Evolutionary conservation across 2,797 vertebrate species (phyloP), one percentile per base, ranked within the genome.

Genomic region (Hipposideros larvatus): DNA sequence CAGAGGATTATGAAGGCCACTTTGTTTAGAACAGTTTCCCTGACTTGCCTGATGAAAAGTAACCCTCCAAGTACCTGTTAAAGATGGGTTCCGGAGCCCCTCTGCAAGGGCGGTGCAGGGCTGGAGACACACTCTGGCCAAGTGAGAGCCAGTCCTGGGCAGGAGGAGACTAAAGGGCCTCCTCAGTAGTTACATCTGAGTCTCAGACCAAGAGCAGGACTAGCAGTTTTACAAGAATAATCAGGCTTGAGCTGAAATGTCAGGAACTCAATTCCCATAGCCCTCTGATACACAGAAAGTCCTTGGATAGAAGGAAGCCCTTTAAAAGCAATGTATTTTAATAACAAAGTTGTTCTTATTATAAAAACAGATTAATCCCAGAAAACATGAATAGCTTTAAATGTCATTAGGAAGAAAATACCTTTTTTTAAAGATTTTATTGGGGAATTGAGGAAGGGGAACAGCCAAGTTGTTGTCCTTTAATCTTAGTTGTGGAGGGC

Each of bases 281-380:
- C 19, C 24, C 43, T 59, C 7, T 28, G 43, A 55, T 14, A 28
- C 14, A n/a, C 4, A 41, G 10, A 3, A 41, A 77, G 28, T 65
- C 31, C 68, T 37, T 24, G 61, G 26, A 31, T 22, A 9, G n/a
- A 21, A 61, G 10, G 3, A 13, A 11, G 51, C 31, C 48, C 28
- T 93, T 83, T 9, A 31, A 68, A 93, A 57, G 78, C 11, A 66
- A 18, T 26, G 7, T 11, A 37, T 34, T 86, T 87, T 43, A 34
- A 90, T 89, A 79, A 89, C 34, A 70, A 89, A 94, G 41, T 26
- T 68, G 46, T 37, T 84, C 18, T 90, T 86, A 22, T 51, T 57
- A 83, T 21, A 79, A 82, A 82, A 80, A 88, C 11, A 66, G 59
- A 59, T 34, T 84, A 53, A 51, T 68, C 63, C n/a, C 43, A 48